Conservation (phyloP, 2,888 invertebrate genomes). For the Phyllotreta cruciferae region DNA sequence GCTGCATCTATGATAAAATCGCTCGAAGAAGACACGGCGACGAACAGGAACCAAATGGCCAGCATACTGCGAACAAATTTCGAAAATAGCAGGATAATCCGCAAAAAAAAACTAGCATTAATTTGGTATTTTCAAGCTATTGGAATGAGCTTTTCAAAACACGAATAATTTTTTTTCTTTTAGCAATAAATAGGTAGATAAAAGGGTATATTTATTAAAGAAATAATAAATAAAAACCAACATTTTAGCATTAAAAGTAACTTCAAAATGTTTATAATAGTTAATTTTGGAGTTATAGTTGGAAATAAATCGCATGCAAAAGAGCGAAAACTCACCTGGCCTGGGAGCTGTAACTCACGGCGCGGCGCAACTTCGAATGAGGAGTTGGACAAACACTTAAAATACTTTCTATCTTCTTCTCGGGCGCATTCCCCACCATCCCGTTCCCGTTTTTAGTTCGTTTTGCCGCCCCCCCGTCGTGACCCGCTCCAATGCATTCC, state of each 20-base stretch:
- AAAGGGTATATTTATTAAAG: background rate
- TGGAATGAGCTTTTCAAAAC: no score
- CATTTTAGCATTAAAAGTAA: no score
- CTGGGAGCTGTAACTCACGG: slow-evolving; percentile 45
- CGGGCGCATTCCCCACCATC: slow-evolving; percentile 39
- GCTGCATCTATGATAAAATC: slow-evolving; percentile 51
- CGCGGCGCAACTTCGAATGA: slow-evolving; percentile 53
- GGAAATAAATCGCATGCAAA: background rate
- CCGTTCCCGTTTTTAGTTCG: slow-evolving; percentile 45
- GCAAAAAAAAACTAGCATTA: background rate
- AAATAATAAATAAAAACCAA: background rate
- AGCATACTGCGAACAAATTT: slow-evolving; percentile 54
- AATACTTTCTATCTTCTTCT: slow-evolving; percentile 49
- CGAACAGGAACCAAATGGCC: slow-evolving; percentile 57
- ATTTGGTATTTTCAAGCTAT: no score
- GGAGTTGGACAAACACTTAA: slow-evolving; percentile 41
- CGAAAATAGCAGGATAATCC: background rate
- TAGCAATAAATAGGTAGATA: no score
- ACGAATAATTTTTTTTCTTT: no score
- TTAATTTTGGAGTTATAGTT: no score
- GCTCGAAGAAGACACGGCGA: slow-evolving; percentile 53
- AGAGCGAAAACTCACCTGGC: slow-evolving; percentile 43
- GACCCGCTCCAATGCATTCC: slow-evolving; percentile 27
- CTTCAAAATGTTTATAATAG: no score
- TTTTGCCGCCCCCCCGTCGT: slow-evolving; percentile 46